phyloP scores from a whole-genome alignment of 2,888 invertebrate species.

The Rotaria magnacalcarata region DNA sequence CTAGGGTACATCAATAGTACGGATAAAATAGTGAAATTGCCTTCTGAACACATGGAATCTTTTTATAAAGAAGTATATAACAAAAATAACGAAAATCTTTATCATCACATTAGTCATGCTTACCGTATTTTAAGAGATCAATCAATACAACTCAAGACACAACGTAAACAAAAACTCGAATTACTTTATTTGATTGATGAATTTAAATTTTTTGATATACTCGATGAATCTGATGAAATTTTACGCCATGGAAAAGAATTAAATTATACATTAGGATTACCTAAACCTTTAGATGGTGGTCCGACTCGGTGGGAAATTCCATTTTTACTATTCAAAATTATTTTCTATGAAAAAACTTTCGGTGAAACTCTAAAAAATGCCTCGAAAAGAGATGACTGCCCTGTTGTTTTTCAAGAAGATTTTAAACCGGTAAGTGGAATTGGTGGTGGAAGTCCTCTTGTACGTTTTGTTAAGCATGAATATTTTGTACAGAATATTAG shows the following conservation, averaged over 20 bases:
- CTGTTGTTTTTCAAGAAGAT: slow-evolving; percentile 2
- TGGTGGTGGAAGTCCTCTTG: background rate
- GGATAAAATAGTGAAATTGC: background rate
- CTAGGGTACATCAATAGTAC: background rate
- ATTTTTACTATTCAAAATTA: background rate
- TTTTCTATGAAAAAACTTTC: background rate
- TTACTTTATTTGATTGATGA: background rate
- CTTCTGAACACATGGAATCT: background rate
- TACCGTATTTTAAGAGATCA: background rate
- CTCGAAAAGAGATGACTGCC: background rate
- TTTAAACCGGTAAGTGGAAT: background rate
- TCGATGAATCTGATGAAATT: slow-evolving; percentile 11
- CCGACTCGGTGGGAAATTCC: background rate
- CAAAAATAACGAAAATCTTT: too few species aligned
- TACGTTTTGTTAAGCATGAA: background rate
- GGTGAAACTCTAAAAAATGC: background rate
- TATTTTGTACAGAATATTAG: background rate
- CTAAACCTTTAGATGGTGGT: background rate
- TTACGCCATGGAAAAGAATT: background rate
- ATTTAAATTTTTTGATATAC: background rate
- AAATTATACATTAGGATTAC: background rate
- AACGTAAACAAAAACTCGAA: background rate
- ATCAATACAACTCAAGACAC: background rate
- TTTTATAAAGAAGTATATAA: too few species aligned
- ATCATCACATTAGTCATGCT: too few species aligned